Conservation (phyloP, 2,888 invertebrate species). For the Molanna angustata region DNA sequence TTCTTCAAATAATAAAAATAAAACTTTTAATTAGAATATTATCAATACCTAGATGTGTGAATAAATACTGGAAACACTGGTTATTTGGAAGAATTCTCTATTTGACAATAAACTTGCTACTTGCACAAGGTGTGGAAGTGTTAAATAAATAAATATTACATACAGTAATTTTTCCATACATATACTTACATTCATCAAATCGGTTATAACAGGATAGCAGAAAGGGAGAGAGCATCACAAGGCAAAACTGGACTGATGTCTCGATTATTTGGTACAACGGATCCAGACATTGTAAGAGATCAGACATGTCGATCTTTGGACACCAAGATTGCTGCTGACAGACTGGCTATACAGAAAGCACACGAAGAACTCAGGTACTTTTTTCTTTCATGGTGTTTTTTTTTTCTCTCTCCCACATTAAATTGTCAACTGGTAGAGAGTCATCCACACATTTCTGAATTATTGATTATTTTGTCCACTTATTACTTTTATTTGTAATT, state of each 20-base stretch:
- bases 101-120: too few species aligned
- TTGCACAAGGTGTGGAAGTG: too few species aligned
- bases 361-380: slow-evolving; percentile 59
- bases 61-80: too few species aligned
- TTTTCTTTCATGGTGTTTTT: background rate
- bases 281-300: slow-evolving; percentile 73
- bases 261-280: slow-evolving; percentile 69
- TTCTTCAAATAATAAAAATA: too few species aligned
- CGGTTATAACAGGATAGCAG: too few species aligned
- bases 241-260: slow-evolving; percentile 73
- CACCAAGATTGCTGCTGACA: slow-evolving; percentile 62
- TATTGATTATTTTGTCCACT: background rate
- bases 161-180: background rate
- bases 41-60: too few species aligned
- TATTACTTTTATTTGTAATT: too few species aligned
- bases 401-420: too few species aligned
- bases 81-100: too few species aligned
- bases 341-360: slow-evolving; percentile 55
- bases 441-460: background rate
- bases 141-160: background rate
- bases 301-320: slow-evolving; percentile 65
- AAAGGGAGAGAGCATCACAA: slow-evolving; percentile 57
- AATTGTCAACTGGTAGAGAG: background rate
- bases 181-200: slow-evolving; percentile 42
- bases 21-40: too few species aligned